phyloP scores from a whole-genome alignment of 2,797 vertebrate genomes.

The Galaxias olidus region DNA sequence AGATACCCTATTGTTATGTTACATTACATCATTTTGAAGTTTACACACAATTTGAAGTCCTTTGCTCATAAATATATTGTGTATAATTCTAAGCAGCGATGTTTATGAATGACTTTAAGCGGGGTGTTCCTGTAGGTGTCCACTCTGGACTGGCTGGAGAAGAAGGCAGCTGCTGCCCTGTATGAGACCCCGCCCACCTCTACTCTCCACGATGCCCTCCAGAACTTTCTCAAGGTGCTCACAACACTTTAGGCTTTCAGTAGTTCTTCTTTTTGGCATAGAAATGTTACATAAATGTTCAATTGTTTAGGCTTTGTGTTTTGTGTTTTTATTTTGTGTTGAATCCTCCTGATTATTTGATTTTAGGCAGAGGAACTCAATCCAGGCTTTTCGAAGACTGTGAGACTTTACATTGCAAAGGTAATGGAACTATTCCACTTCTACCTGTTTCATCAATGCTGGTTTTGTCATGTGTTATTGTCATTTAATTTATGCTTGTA shows the following conservation, averaged over 20 bases:
- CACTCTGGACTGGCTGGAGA: slow-evolving; percentile 89
- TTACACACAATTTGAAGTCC: no score
- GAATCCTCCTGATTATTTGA: slow-evolving; percentile 6
- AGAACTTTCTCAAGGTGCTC: slow-evolving; percentile 88
- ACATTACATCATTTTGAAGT: not conserved
- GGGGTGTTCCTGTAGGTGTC: slow-evolving; percentile 74
- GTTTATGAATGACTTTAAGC: no score
- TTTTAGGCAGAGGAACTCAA: slow-evolving; percentile 87
- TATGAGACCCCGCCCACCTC: slow-evolving; percentile 79
- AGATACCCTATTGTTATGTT: not conserved
- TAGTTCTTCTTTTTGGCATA: not conserved
- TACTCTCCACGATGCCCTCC: slow-evolving; percentile 84
- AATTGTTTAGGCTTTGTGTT: no score
- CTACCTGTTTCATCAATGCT: no score
- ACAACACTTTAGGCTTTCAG: no score
- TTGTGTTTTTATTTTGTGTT: slow-evolving; percentile 10
- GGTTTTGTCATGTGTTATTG: no score
- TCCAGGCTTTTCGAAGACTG: slow-evolving; percentile 87
- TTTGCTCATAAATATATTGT: no score
- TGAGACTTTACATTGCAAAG: slow-evolving; percentile 91
- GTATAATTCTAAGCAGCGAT: no score
- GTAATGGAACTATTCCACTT: no score
- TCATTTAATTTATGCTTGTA: not conserved
- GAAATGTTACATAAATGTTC: not conserved
- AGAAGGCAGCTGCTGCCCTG: slow-evolving; percentile 84